Evolutionary conservation across 2,113 vertebrate species (phyloP).

Genomic region (Parotia lawesii): DNA sequence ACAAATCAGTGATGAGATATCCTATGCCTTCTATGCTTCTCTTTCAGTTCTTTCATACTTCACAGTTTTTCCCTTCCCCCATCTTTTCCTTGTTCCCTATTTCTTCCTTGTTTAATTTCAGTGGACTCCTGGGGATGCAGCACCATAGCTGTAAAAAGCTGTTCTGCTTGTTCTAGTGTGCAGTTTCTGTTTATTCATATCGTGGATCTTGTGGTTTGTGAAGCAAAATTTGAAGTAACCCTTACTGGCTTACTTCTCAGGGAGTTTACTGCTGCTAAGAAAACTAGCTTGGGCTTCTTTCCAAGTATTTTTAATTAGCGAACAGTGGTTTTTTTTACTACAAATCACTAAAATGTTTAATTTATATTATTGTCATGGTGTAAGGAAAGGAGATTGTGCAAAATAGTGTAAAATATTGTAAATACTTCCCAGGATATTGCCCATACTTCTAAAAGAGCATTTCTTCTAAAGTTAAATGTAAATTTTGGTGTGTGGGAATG

Average conservation of each 20-base stretch:
- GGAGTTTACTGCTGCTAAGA: neutral
- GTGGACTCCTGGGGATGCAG: neutral
- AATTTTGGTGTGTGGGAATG: neutral
- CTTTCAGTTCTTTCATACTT: neutral
- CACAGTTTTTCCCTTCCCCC: neutral
- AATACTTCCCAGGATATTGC: neutral
- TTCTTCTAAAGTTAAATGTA: neutral
- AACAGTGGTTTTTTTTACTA: neutral
- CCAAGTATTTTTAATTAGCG: neutral
- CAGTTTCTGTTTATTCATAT: conserved; percentile 37
- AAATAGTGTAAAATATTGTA: neutral
- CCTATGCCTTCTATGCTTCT: neutral
- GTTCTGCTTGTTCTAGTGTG: conserved; percentile 18
- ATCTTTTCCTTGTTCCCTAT: neutral
- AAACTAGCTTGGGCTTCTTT: neutral
- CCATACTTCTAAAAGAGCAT: neutral
- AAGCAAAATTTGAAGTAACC: conserved; percentile 32
- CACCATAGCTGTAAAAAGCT: conserved; percentile 5
- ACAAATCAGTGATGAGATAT: neutral
- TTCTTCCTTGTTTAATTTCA: conserved; percentile 11
- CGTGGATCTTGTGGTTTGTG: conserved; percentile 10
- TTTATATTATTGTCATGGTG: neutral
- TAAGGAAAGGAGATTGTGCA: neutral
- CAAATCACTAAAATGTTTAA: neutral
- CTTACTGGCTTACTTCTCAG: neutral